phyloP scores from a whole-genome alignment of 2,888 invertebrate species.

The Agrotis clavis region DNA sequence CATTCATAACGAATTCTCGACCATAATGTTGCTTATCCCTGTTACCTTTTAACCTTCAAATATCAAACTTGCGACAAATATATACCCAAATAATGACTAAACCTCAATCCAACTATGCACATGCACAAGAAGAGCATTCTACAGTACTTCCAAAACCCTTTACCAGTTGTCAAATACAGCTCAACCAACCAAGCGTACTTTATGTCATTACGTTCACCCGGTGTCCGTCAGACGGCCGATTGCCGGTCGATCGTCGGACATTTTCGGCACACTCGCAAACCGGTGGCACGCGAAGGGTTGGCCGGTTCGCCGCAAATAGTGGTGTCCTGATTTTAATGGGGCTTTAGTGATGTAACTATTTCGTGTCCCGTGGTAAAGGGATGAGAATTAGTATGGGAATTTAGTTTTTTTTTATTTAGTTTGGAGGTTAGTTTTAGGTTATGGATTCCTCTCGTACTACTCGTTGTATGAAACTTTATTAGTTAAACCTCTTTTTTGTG shows the following conservation, averaged over 20 bases:
- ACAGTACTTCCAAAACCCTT: neutral
- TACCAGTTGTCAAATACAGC: slow-evolving; percentile 32
- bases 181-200: slow-evolving; percentile 11
- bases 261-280: slow-evolving; percentile 45
- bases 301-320: slow-evolving; percentile 51
- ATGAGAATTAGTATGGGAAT: slow-evolving; percentile 8
- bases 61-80: too few species aligned
- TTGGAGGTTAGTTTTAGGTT: neutral
- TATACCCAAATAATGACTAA: neutral
- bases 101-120: neutral
- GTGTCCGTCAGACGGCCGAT: neutral
- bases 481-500: too few species aligned
- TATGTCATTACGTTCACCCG: slow-evolving; percentile 11
- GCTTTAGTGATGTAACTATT: slow-evolving; percentile 59
- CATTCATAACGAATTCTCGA: too few species aligned
- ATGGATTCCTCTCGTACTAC: too few species aligned
- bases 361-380: neutral
- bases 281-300: slow-evolving; percentile 38
- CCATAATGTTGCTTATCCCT: too few species aligned
- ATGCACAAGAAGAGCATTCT: slow-evolving; percentile 6
- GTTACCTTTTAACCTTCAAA: too few species aligned
- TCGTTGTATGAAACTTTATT: too few species aligned
- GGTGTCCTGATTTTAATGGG: slow-evolving; percentile 61
- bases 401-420: neutral
- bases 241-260: slow-evolving; percentile 24